Evolutionary conservation across 2,888 invertebrate species (phyloP).

Genomic region (Petrolisthes manimaculis): DNA sequence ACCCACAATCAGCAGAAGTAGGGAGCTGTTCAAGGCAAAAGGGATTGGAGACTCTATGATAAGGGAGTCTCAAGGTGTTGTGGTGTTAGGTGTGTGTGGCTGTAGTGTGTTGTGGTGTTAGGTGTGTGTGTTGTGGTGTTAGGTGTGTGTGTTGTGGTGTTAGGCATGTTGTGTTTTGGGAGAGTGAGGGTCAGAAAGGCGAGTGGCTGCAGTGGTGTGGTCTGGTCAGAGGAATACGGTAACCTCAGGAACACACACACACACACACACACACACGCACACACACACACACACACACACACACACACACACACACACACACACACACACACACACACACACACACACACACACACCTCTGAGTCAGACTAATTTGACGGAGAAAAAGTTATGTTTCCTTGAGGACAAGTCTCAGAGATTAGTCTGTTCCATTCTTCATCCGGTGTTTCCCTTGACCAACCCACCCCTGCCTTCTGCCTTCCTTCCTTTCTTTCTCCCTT

Average conservation of each 20-base stretch:
- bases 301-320: constrained; percentile 24
- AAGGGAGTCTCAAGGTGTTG: not conserved
- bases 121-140: not conserved
- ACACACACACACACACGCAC: constrained; percentile 30
- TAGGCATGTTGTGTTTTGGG: not conserved
- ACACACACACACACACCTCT: not conserved
- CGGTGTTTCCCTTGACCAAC: not conserved
- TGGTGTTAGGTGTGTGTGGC: not conserved
- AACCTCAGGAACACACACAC: constrained; percentile 19
- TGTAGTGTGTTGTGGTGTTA: not conserved
- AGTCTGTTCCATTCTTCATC: constrained; percentile 29
- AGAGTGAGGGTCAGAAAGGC: too few species aligned
- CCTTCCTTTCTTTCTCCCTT: constrained; percentile 1
- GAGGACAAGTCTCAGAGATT: constrained; percentile 25
- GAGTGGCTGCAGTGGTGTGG: too few species aligned
- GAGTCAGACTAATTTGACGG: constrained; percentile 41
- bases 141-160: not conserved
- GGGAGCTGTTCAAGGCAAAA: too few species aligned
- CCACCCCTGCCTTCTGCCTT: not conserved
- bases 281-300: constrained; percentile 1
- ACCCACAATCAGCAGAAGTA: too few species aligned
- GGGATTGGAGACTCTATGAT: too few species aligned
- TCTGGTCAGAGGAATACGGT: not conserved
- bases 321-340: constrained; percentile 17
- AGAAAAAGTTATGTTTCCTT: constrained; percentile 45